These are phyloP conservation scores for Lepidurus apus DNA, from an alignment of 1,140 invertebrate species.

Conservation along the genomic window DNA sequence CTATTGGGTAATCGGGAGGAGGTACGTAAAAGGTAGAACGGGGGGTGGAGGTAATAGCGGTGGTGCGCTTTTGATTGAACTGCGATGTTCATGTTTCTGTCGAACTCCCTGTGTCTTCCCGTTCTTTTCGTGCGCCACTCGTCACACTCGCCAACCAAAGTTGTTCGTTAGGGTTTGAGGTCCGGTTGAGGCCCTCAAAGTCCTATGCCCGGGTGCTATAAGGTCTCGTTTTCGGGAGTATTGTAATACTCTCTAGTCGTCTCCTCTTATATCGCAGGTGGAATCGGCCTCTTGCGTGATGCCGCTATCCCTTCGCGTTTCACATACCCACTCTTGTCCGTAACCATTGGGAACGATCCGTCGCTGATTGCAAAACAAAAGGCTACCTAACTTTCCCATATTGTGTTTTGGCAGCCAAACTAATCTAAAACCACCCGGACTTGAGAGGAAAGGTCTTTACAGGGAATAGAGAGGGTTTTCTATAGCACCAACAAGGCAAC, in stretches of 20 bases:
- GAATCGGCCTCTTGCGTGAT: conserved; percentile 13
- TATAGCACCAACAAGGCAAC: no score
- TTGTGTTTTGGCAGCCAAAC: neutral
- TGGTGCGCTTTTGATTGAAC: conserved; percentile 12
- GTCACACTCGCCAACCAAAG: conserved; percentile 14
- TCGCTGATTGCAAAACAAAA: conserved; percentile 11
- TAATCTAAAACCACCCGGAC: neutral
- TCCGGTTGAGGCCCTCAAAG: neutral
- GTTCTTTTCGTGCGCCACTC: neutral
- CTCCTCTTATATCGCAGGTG: conserved; percentile 13
- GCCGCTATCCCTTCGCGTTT: conserved; percentile 8
- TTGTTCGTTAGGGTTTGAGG: conserved; percentile 10
- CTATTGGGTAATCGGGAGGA: neutral
- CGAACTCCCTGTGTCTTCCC: neutral
- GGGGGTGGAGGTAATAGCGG: neutral
- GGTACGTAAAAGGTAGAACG: neutral
- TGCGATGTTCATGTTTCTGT: neutral
- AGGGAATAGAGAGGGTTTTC: no score
- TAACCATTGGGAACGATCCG: conserved; percentile 14
- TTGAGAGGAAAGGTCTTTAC: no score
- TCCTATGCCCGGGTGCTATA: conserved; percentile 5
- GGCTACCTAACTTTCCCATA: neutral
- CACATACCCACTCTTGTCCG: conserved; percentile 3
- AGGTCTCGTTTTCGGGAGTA: conserved; percentile 8
- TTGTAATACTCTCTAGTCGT: conserved; percentile 19